Base-by-base conservation (phyloP, 2,888 invertebrate species). In the Tetranychus piercei region DNA sequence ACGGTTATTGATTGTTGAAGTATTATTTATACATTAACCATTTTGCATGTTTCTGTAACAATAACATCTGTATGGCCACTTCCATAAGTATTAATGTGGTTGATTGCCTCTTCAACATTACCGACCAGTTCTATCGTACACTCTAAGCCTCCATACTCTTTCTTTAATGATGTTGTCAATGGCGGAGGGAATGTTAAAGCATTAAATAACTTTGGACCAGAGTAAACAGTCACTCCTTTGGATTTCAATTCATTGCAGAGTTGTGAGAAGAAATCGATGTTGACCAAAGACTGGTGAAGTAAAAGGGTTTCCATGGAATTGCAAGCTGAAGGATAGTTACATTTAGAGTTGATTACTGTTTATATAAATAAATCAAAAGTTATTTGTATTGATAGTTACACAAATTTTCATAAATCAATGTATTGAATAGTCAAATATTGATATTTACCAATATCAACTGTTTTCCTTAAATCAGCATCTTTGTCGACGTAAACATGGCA, bases 241-340 rank as follows among this genome's bases (percentile, higher is more conserved):
- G 86, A 86, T 82, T 93, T 94, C 77, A 97, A 85, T 89, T 92
- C 89, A 81, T 89, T 91, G 83, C 95, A 95, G 11, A 96, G 86
- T 74, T 90, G 89, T 23, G 88, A 88, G 84, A 99, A 97, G 84
- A 92, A 88, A 22, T 84, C 84, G 11, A 23, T 22, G 5, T 84
- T 83, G 81, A 96, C 84, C 78, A 92, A 88, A 78, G 89, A 89
- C 82, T 92, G 90, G 81, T 99, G 96, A 55, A 99, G 86, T 11
- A 99, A 85, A 20, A 99, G 85, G 0, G 97, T 97, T 84, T 99
- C 97, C 91, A 95, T 94, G 22, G 97, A 94, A 81, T 99, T 99
- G 83, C 97, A 99, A 8, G 99, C 99, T 0, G 97, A 94, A 6
- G 99, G 97, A 82, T 99, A 99, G 82, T 97, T 96, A 83, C 97